Percentiles rank a stretch among this genome's conserved stretches.
Evolutionary conservation across 2,113 vertebrate genomes (phyloP).

Genomic region (Brienomyrus brachyistius): DNA sequence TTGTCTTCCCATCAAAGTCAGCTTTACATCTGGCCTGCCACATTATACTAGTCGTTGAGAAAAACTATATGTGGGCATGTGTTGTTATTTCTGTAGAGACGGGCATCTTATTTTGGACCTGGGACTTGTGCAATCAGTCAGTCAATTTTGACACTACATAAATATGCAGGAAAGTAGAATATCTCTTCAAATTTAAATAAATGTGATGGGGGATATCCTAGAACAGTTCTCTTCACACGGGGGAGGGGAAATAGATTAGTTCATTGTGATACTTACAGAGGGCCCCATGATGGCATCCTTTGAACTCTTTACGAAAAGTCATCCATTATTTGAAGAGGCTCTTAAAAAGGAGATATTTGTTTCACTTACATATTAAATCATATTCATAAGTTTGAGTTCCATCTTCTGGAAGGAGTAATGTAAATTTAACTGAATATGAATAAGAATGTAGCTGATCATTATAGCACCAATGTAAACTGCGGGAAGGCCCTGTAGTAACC

Average conservation of each 20-base stretch:
- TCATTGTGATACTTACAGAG: background rate
- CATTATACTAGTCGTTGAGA: background rate
- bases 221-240: background rate
- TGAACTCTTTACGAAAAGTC: background rate
- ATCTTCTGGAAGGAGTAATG: background rate
- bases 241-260: background rate
- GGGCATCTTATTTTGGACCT: background rate
- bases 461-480: background rate
- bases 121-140: background rate
- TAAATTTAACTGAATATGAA: background rate
- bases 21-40: background rate
- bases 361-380: background rate
- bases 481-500: background rate
- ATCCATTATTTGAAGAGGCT: slow-evolving; percentile 12
- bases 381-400: background rate
- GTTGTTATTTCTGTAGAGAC: background rate
- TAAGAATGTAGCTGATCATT: background rate
- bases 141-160: background rate
- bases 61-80: background rate
- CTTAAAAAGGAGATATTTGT: background rate
- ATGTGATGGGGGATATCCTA: background rate
- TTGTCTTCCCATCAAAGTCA: slow-evolving; percentile 4
- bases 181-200: background rate
- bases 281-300: background rate
- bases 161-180: background rate